Conservation (phyloP, 2,888 invertebrate genomes). For the Lasius platythorax region DNA sequence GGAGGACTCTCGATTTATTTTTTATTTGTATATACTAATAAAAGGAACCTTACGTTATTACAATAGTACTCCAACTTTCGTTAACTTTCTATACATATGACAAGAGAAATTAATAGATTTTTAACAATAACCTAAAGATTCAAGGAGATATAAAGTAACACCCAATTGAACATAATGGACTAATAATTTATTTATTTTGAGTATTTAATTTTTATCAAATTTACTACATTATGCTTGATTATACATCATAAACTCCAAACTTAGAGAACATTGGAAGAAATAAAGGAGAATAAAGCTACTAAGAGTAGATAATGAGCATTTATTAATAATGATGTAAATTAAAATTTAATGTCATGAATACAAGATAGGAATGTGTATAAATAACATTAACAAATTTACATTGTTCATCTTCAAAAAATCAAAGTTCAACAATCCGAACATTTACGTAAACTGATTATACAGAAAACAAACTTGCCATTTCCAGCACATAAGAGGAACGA, state of each 20-base stretch:
- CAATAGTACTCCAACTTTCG: no score
- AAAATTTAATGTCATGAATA: not conserved
- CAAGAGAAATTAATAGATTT: no score
- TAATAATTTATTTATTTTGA: not conserved
- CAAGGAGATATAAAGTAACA: no score
- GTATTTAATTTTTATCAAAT: not conserved
- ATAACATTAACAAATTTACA: constrained; percentile 1
- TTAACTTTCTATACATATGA: no score
- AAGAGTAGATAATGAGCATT: not conserved
- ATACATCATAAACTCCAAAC: not conserved
- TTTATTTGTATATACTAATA: no score
- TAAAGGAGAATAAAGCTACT: not conserved
- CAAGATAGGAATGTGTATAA: not conserved
- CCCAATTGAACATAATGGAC: not conserved
- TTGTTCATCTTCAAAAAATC: not conserved
- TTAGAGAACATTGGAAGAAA: not conserved
- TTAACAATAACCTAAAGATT: no score
- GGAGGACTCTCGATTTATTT: no score
- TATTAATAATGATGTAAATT: not conserved
- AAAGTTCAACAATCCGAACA: not conserved
- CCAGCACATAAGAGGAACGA: not conserved
- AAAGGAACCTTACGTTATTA: no score
- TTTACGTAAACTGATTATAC: not conserved
- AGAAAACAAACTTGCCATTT: not conserved
- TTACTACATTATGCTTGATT: not conserved